These are phyloP conservation scores for Creontiades dilutus DNA, from an alignment of 2,888 invertebrate genomes.

Conservation along the genomic window DNA sequence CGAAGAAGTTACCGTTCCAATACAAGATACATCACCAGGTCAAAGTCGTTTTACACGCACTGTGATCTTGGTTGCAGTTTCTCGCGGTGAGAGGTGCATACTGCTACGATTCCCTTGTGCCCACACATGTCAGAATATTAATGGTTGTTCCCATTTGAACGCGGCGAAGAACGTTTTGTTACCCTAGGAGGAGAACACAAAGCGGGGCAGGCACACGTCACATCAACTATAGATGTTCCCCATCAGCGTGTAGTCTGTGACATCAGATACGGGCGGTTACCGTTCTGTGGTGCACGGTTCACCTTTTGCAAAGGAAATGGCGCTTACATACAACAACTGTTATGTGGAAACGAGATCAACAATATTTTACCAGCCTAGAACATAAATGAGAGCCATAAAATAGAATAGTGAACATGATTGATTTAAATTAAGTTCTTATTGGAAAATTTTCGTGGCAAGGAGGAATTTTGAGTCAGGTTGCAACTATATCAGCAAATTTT, in stretches of 20 bases:
- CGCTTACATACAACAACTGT: neutral
- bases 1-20: no score
- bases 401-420: no score
- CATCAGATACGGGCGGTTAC: constrained; percentile 39
- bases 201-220: constrained; percentile 25
- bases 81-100: neutral
- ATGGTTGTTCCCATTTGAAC: constrained; percentile 11
- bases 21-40: neutral
- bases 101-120: neutral
- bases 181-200: neutral
- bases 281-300: neutral
- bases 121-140: constrained; percentile 50
- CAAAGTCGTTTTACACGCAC: constrained; percentile 1
- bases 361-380: no score
- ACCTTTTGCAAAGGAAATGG: constrained; percentile 25
- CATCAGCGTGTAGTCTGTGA: constrained; percentile 37
- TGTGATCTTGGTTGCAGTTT: neutral
- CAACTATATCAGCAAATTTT: no score
- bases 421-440: no score
- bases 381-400: no score
- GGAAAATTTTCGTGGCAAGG: no score
- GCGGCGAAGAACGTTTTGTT: constrained; percentile 22
- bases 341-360: no score
- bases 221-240: constrained; percentile 50
- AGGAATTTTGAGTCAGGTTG: no score